phyloP scores from a whole-genome alignment of 2,113 vertebrate species.

The Progne subis region DNA sequence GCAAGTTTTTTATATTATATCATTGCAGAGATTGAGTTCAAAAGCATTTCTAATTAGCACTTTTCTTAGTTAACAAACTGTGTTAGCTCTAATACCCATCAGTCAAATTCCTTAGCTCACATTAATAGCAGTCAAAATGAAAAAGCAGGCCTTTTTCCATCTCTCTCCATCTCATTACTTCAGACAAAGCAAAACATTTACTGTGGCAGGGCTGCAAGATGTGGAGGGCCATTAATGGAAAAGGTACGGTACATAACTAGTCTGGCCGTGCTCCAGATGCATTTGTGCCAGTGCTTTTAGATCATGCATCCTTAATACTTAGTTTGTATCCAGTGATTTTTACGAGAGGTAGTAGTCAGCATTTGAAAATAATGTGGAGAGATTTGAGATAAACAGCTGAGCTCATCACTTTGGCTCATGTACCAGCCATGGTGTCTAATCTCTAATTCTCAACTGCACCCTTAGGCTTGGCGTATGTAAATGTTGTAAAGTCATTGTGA shows the following conservation, averaged over 20 bases:
- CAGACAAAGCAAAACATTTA: conserved; percentile 6
- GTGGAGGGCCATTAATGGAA: neutral
- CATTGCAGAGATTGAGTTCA: neutral
- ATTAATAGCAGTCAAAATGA: neutral
- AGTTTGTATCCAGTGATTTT: neutral
- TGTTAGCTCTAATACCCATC: neutral
- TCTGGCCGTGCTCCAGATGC: neutral
- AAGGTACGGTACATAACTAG: neutral
- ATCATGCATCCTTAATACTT: neutral
- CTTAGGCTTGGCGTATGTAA: neutral
- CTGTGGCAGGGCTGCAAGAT: neutral
- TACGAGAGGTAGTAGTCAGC: neutral
- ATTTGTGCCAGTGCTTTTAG: neutral
- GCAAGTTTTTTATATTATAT: neutral
- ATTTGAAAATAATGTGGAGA: neutral
- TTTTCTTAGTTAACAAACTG: neutral
- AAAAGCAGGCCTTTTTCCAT: neutral
- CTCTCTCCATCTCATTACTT: neutral
- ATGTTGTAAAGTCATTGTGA: neutral
- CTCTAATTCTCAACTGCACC: neutral
- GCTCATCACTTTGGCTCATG: neutral
- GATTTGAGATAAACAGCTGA: neutral
- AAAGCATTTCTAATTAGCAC: neutral
- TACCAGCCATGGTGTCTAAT: neutral
- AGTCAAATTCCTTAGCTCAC: neutral